phyloP scores from a whole-genome alignment of 2,888 invertebrate species.

The Sepiola atlantica region DNA sequence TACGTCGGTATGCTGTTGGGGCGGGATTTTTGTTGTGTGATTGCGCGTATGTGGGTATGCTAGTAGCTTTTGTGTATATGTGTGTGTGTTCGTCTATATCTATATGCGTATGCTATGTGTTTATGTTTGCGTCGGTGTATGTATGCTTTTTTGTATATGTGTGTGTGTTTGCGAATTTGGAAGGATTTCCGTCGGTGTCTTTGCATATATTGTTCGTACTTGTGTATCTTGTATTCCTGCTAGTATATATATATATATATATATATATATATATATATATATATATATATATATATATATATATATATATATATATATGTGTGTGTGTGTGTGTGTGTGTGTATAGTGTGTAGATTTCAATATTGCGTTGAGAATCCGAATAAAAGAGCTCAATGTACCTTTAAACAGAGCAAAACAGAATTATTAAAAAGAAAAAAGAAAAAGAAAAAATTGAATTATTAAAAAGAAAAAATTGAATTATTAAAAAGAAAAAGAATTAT shows the following conservation, averaged over 20 bases:
- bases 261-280: background rate
- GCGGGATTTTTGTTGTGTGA: too few species aligned
- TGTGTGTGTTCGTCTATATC: background rate
- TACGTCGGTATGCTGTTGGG: too few species aligned
- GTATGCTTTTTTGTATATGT: background rate
- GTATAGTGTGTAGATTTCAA: too few species aligned
- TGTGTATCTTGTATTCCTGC: background rate
- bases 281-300: background rate
- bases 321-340: background rate
- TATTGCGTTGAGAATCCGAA: too few species aligned
- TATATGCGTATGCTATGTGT: background rate
- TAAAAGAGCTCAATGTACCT: too few species aligned
- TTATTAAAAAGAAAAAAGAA: too few species aligned
- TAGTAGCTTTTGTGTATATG: background rate
- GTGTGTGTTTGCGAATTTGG: background rate
- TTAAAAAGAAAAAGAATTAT: too few species aligned
- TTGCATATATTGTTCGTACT: background rate
- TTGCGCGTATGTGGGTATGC: too few species aligned
- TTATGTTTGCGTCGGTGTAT: background rate
- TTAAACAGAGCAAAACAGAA: too few species aligned
- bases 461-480: too few species aligned
- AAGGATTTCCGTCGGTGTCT: background rate
- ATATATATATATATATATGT: background rate
- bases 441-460: too few species aligned
- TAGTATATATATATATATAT: background rate